A percentile compares a stretch with the other conserved stretches of the same genome.
Conservation (phyloP, 2,113 vertebrate genomes). For the Bubo bubo region DNA sequence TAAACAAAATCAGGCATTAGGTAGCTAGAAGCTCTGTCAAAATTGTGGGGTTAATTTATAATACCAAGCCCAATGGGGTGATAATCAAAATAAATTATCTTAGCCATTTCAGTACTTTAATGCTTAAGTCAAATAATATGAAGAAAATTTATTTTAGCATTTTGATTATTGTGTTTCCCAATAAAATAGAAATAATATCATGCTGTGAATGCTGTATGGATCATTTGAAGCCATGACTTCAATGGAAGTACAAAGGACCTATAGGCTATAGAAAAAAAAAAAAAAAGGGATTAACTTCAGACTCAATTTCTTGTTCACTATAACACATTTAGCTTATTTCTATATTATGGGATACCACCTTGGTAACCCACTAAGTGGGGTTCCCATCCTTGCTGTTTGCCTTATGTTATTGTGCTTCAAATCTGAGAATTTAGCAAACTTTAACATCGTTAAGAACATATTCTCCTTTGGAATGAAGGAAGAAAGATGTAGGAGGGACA, state of each 20-base stretch:
- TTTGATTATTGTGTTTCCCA: not conserved
- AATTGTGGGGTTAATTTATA: conserved; percentile 9
- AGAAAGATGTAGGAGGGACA: not conserved
- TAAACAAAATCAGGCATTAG: not conserved
- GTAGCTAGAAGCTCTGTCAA: not conserved
- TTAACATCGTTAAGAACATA: not conserved
- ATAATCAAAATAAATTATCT: conserved; percentile 27
- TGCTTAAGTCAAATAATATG: not conserved
- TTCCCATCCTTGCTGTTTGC: not conserved
- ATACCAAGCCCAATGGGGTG: not conserved
- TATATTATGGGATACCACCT: not conserved
- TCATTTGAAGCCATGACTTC: not conserved
- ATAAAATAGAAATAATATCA: not conserved
- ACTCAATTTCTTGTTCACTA: not conserved
- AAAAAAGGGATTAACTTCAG: not conserved
- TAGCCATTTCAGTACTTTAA: not conserved
- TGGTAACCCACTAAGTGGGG: not conserved
- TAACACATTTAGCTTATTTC: not conserved
- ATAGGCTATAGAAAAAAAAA: not conserved
- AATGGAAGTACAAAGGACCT: not conserved
- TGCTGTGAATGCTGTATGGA: not conserved
- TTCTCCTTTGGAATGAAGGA: not conserved
- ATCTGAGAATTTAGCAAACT: not conserved
- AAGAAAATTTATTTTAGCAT: conserved; percentile 27
- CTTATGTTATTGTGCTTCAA: not conserved